phyloP scores from a whole-genome alignment of 2,797 vertebrate species.

The Melanotaenia nigrans region DNA sequence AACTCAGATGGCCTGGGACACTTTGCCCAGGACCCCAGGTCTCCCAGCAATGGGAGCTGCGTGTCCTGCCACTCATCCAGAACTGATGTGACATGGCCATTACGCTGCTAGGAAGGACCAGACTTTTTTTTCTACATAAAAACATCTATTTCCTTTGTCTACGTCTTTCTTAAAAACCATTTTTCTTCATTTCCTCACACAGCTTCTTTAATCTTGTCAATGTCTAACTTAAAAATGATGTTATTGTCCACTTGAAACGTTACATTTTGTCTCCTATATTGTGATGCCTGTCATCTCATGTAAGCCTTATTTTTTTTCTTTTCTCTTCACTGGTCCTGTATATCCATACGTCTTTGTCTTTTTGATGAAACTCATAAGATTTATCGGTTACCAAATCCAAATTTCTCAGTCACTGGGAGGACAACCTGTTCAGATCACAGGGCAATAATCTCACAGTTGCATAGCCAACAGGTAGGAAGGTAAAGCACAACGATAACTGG shows the following conservation, averaged over 20 bases:
- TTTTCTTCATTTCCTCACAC: constrained; percentile 19
- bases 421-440: background rate
- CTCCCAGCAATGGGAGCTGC: constrained; percentile 55
- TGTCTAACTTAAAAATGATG: constrained; percentile 4
- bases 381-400: background rate
- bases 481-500: background rate
- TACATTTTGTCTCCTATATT: background rate
- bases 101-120: constrained; percentile 66
- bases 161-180: constrained; percentile 15
- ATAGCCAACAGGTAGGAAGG: background rate
- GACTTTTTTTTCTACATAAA: constrained; percentile 32
- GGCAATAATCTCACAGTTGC: background rate
- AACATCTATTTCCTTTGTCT: constrained; percentile 33
- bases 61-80: constrained; percentile 74
- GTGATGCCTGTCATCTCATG: constrained; percentile 1
- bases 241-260: background rate
- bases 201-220: constrained; percentile 13
- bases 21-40: constrained; percentile 63
- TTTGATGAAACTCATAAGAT: background rate
- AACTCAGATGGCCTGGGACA: constrained; percentile 77
- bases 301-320: background rate
- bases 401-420: background rate
- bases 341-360: background rate
- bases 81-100: constrained; percentile 78
- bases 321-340: background rate